These are phyloP conservation scores for Patella depressa DNA, from an alignment of 2,888 invertebrate genomes.

Conservation along the genomic window DNA sequence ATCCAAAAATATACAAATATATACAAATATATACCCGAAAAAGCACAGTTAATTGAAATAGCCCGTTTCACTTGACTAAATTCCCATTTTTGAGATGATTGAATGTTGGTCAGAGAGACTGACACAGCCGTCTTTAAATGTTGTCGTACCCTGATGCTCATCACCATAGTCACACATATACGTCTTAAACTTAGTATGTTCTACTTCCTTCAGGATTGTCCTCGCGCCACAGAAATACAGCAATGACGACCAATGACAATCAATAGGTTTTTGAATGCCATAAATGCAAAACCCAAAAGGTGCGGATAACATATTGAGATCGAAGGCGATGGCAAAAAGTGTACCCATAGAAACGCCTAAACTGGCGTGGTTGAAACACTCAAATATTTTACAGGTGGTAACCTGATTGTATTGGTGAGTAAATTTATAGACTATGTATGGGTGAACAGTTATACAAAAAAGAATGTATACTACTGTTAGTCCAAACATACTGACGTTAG, in stretches of 20 bases:
- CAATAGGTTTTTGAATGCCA: constrained; percentile 11
- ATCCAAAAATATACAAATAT: too few species aligned
- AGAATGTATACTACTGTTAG: constrained; percentile 43
- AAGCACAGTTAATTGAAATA: too few species aligned
- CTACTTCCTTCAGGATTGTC: constrained; percentile 1
- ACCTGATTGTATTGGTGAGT: constrained; percentile 38
- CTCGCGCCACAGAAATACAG: constrained; percentile 43
- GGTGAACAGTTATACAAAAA: constrained; percentile 40
- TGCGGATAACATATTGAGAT: constrained; percentile 42
- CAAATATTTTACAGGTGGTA: constrained; percentile 41
- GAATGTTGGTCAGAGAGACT: too few species aligned
- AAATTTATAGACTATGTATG: constrained; percentile 43
- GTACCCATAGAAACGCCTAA: constrained; percentile 34
- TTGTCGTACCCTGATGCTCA: constrained; percentile 28
- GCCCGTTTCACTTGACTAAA: too few species aligned
- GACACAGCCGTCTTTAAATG: neutral
- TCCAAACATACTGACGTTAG: constrained; percentile 37
- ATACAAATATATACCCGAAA: too few species aligned
- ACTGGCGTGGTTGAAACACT: constrained; percentile 42
- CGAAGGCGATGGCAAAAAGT: constrained; percentile 40
- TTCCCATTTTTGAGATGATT: too few species aligned
- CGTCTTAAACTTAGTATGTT: constrained; percentile 15
- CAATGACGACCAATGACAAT: constrained; percentile 23
- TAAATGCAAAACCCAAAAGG: constrained; percentile 38
- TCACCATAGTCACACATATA: constrained; percentile 40